Evolutionary conservation across 2,888 invertebrate genomes (phyloP), one percentile per base, ranked within the genome.

Genomic region (Urechis unicinctus): DNA sequence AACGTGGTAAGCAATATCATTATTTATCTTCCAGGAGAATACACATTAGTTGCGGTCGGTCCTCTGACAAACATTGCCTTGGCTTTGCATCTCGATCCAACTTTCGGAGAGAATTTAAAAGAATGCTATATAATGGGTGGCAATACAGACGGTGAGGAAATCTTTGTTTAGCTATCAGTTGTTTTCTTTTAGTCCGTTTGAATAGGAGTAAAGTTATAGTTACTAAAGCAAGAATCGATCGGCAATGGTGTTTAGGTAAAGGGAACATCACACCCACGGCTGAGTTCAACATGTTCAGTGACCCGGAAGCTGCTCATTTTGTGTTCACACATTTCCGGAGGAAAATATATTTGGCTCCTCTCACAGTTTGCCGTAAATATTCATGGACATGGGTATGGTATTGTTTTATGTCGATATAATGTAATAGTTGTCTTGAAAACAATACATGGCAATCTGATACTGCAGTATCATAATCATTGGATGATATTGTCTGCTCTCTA

Each of bases 271-370:
- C 66, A 22, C 59, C 65, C 6, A 60, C 83, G 42, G 87, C 86
- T 0, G 89, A 90, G 75, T 90, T 86, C 69, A 90, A 90, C 77
- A 89, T 89, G 71, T 82, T 82, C 63, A 78, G 78, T 25, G 89
- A 90, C 76, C 88, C 89, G 0, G 89, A 90, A 75, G 86, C 88
- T 1, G 88, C 86, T 0, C 80, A 84, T 64, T 84, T 88, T 49
- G 84, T 87, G n/a, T 75, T 89, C 17, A 78, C 82, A 28, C 82
- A 81, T 64, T 78, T 83, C 31, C 75, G 72, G 45, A 74, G 74
- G 50, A 85, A 85, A 13, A 79, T 87, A 1, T 82, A 79, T 49
- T 72, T 88, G 26, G 70, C 87, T 4, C 85, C 88, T 0, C 88
- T 87, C 87, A 88, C 89, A 73, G 78, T 85, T 0, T 71, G 71